A percentile compares a stretch with the other conserved stretches of the same genome.
These are phyloP conservation scores for Brienomyrus longianalis DNA, from an alignment of 2,113 vertebrate genomes.

Conservation along the genomic window DNA sequence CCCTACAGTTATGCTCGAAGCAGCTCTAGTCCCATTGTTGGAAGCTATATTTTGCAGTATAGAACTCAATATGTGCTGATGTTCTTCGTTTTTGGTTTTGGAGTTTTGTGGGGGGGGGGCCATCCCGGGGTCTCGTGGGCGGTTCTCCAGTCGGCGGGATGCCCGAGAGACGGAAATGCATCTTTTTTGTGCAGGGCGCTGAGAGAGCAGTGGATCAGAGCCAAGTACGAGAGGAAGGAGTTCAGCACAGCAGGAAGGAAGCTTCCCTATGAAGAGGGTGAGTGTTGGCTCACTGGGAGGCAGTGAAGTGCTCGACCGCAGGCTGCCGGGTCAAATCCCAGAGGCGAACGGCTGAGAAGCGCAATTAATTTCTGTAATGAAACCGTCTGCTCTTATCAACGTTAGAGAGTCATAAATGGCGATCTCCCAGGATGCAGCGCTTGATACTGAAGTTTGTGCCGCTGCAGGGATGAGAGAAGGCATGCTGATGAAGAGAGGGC, in stretches of 20 bases:
- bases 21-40: background rate
- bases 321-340: background rate
- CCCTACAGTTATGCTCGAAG: background rate
- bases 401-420: background rate
- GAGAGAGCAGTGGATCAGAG: constrained; percentile 82
- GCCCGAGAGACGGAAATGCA: background rate
- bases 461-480: constrained; percentile 67
- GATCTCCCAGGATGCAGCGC: background rate
- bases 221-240: constrained; percentile 80
- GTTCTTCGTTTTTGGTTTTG: background rate
- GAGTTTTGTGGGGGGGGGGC: background rate
- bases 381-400: background rate
- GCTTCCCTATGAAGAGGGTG: constrained; percentile 64
- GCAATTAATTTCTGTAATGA: background rate
- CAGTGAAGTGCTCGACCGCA: background rate
- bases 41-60: background rate
- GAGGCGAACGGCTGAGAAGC: background rate
- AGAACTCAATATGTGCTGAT: background rate
- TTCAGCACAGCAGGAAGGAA: constrained; percentile 56
- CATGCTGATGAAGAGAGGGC: constrained; percentile 75
- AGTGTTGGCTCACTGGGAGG: constrained; percentile 23
- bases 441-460: background rate
- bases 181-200: constrained; percentile 58
- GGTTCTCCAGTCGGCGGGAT: background rate
- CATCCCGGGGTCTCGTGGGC: background rate